These are phyloP conservation scores for Mimumesa dahlbomi DNA, from an alignment of 2,888 invertebrate species.

Conservation along the genomic window DNA sequence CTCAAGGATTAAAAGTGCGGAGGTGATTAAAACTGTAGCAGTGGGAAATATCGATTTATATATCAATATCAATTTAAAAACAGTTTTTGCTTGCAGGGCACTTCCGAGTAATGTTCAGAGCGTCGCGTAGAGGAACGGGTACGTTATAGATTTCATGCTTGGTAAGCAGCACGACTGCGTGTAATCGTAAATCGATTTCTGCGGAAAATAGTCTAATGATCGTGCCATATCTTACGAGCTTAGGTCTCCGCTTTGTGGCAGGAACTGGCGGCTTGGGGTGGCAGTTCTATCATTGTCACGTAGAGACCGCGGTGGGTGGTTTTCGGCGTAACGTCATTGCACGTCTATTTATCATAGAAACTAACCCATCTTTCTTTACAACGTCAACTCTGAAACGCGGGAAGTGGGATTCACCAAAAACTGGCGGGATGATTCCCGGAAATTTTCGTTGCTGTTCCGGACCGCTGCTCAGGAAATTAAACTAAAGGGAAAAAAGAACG, in stretches of 20 bases:
- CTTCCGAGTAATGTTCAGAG: neutral
- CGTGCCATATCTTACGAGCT: conserved; percentile 54
- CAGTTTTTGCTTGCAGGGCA: neutral
- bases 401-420: conserved; percentile 33
- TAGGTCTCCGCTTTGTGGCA: conserved; percentile 40
- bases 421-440: neutral
- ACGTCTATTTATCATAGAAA: conserved; percentile 60
- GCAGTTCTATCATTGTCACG: conserved; percentile 62
- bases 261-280: conserved; percentile 27
- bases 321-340: conserved; percentile 54
- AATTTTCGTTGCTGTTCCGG: neutral
- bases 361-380: conserved; percentile 47
- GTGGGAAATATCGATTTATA: too few relatives aligned
- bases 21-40: too few relatives aligned
- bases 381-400: conserved; percentile 14
- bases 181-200: conserved; percentile 56
- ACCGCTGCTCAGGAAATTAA: too few relatives aligned
- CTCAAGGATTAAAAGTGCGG: too few relatives aligned
- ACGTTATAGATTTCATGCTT: conserved; percentile 11
- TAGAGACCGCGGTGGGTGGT: conserved; percentile 36
- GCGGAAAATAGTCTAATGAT: conserved; percentile 62
- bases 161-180: conserved; percentile 6
- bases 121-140: conserved; percentile 2
- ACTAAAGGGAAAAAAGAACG: too few relatives aligned
- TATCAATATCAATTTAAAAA: neutral